Base-by-base conservation (phyloP, 2,888 invertebrate genomes). In the Nematopogon swammerdamellus region DNA sequence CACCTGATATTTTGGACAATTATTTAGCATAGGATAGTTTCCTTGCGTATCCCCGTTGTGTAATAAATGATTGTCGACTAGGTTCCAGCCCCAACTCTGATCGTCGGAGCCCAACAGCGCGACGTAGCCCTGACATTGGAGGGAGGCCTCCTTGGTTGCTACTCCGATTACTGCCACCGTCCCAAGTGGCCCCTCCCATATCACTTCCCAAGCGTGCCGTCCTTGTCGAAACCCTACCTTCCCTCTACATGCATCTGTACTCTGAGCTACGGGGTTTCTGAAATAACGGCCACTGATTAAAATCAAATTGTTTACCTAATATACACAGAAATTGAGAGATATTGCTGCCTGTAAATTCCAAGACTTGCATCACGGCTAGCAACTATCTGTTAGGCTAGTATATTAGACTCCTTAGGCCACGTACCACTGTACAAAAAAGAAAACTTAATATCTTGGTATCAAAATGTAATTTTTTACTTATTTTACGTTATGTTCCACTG, bases 51-150 rank as follows among this genome's bases (percentile, higher is more conserved):
- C 92, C 49, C 97, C 97, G 82, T 97, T 96, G 70, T 99, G 97
- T 60, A 97, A 80, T 58, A 98, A 85, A 76, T 93, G 89, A 81
- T 97, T 98, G 77, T 98, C 97, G 48, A 98, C 97, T 60, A 99
- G 83, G 83, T 98, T 98, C 98, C 98, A 99, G 14, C 98, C 98
- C 98, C 98, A 99, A 63, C 96, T 97, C 69, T 97, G 92, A 67
- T 95, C 94, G 77, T 98, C 96, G 4, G 93, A 91, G 25, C 98
- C 98, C 54, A 98, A 77, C 52, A 99, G 80, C 8, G 97, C 92
- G 48, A 97, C 91, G 80, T 99, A 99, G 50, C 98, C 97, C 62
- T 91, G 93, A 69, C 94, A 93, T 68, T 97, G 93, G 54, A 97
- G 79, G 42, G 93, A 86, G 10, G 97, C 95, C 65, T 97, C 95